Base-by-base conservation (phyloP, 1,140 invertebrate genomes). In the Trichogramma pretiosum region DNA sequence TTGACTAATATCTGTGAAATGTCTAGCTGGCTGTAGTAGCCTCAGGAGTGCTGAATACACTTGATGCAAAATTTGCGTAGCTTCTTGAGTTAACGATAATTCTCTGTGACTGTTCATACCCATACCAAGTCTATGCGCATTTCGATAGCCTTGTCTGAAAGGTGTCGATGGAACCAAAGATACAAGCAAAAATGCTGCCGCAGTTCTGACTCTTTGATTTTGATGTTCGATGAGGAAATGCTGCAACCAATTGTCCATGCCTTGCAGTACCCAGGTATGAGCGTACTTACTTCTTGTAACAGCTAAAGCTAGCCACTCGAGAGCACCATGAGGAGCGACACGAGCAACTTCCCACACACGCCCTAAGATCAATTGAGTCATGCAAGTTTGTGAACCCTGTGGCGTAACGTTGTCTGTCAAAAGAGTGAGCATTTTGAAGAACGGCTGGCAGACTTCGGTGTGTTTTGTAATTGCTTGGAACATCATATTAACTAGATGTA, bases 321-420 rank as follows among this genome's bases (percentile, higher is more conserved):
- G 73, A 34, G 89, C 88, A 14, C 86, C 85, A 64, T 92, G 87
- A 3, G 91, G 89, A 54, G 89, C 91, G 52, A 84, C 84, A 61
- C 93, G 86, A 4, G 87, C 87, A 1, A 85, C 87, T 67, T 94
- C 90, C 88, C 91, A 93, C 37, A 94, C 85, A 14, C 86, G 80
- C 40, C 83, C 81, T 38, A 95, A 70, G 45, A 93, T 85, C 23
- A 93, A 74, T 60, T 92, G 87, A 0, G 89, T 91, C 70, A 93
- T 94, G 60, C 86, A 87, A 0, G 89, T 89, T 58, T 92, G 70
- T n/a, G n/a, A n/a, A 1, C 87, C 89, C 21, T 83, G 80, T 0
- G 84, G 79, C 11, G 81, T 83, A 37, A 79, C 77, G 19, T 82
- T 79, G 63, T 90, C 87, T 10, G 84, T 86, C 38, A 89, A 62